Evolutionary conservation across 1,140 invertebrate genomes (phyloP).

Genomic region (Drosophila nigromelanica): DNA sequence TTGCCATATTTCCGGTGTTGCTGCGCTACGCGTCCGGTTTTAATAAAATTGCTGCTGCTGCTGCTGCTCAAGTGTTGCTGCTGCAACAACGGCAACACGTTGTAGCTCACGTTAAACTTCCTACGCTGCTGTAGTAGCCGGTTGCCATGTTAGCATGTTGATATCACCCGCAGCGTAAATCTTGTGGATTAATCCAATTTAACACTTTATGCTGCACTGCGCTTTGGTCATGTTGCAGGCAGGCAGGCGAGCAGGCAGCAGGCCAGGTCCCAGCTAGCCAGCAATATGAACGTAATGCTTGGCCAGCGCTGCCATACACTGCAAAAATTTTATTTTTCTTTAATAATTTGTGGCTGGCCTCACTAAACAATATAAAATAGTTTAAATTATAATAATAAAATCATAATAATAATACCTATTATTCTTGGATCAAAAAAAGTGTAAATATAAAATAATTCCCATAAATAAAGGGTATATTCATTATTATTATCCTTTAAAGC

Average conservation of each 20-base stretch:
- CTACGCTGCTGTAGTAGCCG: conserved; percentile 43
- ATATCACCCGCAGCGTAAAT: conserved; percentile 83
- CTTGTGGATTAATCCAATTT: conserved; percentile 83
- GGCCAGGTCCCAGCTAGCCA: conserved; percentile 15
- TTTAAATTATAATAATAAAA: no score
- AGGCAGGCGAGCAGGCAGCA: conserved; percentile 27
- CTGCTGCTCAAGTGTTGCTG: conserved; percentile 60
- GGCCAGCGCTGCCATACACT: conserved; percentile 39
- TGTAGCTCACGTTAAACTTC: conserved; percentile 53
- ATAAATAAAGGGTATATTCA: no score
- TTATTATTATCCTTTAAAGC: no score
- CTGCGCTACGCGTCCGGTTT: conserved; percentile 76
- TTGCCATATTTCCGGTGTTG: conserved; percentile 71
- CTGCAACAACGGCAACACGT: conserved; percentile 52
- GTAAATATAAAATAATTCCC: no score
- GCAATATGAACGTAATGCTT: conserved; percentile 50
- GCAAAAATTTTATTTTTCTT: conserved; percentile 1
- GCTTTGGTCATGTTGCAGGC: conserved; percentile 66
- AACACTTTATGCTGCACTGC: conserved; percentile 83
- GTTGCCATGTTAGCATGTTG: conserved; percentile 69
- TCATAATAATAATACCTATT: no score
- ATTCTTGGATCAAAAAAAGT: no score
- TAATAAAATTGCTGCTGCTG: conserved; percentile 76
- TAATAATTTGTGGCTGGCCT: no score
- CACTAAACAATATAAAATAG: no score